Conservation (phyloP, 2,888 invertebrate species). For the Tetragonisca angustula region DNA sequence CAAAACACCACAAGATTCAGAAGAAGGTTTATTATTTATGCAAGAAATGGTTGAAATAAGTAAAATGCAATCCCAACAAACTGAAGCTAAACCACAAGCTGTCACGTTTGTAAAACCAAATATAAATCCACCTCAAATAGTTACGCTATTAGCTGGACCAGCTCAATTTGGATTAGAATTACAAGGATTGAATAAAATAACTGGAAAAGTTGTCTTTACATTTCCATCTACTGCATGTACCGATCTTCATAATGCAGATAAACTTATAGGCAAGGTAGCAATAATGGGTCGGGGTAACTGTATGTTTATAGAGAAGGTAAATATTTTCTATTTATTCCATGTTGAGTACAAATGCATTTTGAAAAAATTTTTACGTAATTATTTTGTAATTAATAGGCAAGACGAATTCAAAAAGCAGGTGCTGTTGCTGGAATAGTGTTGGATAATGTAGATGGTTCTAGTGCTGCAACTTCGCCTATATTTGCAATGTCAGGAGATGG, state of each 20-base stretch:
- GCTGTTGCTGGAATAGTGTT: conserved; percentile 94
- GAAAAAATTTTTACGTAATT: not conserved
- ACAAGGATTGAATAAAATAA: conserved; percentile 87
- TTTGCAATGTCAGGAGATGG: conserved; percentile 99
- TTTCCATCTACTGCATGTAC: conserved; percentile 89
- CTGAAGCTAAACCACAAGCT: conserved; percentile 86
- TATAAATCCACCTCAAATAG: conserved; percentile 81
- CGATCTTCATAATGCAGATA: conserved; percentile 86
- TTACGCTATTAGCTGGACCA: conserved; percentile 91
- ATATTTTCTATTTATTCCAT: not conserved
- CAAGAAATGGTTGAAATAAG: conserved; percentile 97
- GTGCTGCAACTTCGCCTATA: conserved; percentile 90
- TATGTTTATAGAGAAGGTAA: conserved; percentile 96
- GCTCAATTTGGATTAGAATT: conserved; percentile 95
- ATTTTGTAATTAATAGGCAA: conserved; percentile 85
- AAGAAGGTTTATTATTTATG: conserved; percentile 97
- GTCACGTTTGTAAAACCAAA: conserved; percentile 84
- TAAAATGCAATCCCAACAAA: conserved; percentile 87
- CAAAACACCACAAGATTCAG: conserved; percentile 92
- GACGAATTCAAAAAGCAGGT: conserved; percentile 92
- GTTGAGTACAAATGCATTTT: not conserved
- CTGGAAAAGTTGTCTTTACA: conserved; percentile 88
- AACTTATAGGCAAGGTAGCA: conserved; percentile 90
- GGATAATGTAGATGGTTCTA: conserved; percentile 92
- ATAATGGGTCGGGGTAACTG: conserved; percentile 96